Percentiles rank a stretch among this genome's conserved stretches.
Conservation (phyloP, 2,113 vertebrate species). For the Sitta europaea region DNA sequence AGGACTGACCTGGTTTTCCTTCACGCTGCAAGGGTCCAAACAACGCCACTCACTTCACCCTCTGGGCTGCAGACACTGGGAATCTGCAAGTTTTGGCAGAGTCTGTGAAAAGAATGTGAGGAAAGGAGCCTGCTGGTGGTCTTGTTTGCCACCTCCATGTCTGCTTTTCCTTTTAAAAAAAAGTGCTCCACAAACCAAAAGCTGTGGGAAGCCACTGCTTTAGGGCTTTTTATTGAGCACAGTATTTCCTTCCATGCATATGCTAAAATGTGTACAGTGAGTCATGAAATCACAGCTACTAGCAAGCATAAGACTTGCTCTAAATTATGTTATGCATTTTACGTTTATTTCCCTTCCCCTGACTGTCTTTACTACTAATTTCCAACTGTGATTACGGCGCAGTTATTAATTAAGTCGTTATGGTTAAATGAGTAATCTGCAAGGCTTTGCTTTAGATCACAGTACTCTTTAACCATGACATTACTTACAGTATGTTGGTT, state of each 20-base stretch:
- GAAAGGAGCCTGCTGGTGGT: not conserved
- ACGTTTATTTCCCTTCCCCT: not conserved
- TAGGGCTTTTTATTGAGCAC: not conserved
- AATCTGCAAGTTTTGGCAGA: not conserved
- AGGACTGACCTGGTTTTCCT: not conserved
- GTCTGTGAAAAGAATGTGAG: not conserved
- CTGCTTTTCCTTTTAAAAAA: not conserved
- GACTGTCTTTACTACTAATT: not conserved
- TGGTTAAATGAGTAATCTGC: not conserved
- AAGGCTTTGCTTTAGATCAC: not conserved
- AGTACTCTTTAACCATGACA: not conserved
- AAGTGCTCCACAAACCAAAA: not conserved
- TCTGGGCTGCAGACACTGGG: not conserved
- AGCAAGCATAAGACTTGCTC: not conserved
- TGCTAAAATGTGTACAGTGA: not conserved
- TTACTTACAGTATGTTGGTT: not conserved
- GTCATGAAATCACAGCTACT: not conserved
- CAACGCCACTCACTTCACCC: accelerated
- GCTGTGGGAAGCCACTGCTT: not conserved
- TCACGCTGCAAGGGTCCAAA: accelerated
- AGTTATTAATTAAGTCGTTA: not conserved
- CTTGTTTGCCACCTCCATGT: not conserved
- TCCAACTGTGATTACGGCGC: not conserved
- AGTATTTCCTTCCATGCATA: not conserved
- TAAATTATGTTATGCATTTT: not conserved